A percentile compares a stretch with the other conserved stretches of the same genome.
Evolutionary conservation across 2,797 vertebrate species (phyloP).

Genomic region (Pseudotriccus pelzelni): DNA sequence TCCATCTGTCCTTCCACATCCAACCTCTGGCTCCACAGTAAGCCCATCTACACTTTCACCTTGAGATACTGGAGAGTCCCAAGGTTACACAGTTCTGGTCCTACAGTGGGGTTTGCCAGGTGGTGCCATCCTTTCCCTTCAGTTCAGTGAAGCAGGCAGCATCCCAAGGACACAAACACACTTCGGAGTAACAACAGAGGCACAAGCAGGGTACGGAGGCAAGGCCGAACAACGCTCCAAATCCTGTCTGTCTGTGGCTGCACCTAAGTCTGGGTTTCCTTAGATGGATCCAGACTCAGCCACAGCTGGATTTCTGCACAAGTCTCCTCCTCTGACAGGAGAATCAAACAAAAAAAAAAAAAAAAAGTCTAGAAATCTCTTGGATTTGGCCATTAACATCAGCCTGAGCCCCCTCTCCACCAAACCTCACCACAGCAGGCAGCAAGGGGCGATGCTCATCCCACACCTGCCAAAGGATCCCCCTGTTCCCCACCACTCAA

Average conservation of each 20-base stretch:
- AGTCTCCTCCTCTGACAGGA: not conserved
- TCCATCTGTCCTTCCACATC: not conserved
- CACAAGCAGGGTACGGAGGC: fast-evolving
- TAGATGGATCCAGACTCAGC: fast-evolving
- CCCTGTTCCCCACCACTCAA: fast-evolving
- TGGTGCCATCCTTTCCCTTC: fast-evolving
- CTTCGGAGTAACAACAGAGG: fast-evolving
- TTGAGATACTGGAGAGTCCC: fast-evolving
- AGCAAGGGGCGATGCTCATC: fast-evolving
- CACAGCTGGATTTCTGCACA: not conserved
- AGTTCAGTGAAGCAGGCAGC: fast-evolving
- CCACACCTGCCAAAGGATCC: not conserved
- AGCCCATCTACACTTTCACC: not conserved
- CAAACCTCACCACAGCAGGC: fast-evolving
- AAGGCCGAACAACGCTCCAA: fast-evolving
- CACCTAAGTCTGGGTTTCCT: not conserved
- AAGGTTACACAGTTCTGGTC: fast-evolving
- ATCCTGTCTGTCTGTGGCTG: fast-evolving
- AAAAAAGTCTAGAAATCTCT: not conserved
- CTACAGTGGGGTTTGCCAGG: not conserved
- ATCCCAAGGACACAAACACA: not conserved
- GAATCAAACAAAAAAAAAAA: not conserved
- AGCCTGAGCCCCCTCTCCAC: not conserved
- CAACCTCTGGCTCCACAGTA: not conserved
- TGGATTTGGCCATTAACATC: not conserved